phyloP scores from a whole-genome alignment of 2,113 vertebrate genomes.

The Cairina moschata region DNA sequence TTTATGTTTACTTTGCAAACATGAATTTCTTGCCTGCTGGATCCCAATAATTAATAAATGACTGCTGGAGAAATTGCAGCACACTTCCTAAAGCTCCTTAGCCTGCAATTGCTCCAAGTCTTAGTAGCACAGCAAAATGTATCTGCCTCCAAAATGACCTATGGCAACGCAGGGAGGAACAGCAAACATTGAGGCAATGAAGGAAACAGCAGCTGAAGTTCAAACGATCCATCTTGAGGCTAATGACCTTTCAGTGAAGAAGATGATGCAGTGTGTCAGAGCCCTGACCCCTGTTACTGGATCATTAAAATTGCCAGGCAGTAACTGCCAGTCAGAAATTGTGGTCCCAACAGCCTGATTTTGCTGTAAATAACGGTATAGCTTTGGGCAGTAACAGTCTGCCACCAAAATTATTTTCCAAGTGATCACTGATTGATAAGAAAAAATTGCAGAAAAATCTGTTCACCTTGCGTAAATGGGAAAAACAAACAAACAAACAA shows the following conservation, averaged over 20 bases:
- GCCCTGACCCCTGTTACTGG: neutral
- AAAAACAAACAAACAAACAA: no score
- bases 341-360: neutral
- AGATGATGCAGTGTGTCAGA: neutral
- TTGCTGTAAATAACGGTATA: neutral
- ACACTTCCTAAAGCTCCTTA: neutral
- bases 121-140: neutral
- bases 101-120: neutral
- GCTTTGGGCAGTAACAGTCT: neutral
- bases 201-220: neutral
- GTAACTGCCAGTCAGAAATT: neutral
- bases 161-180: neutral
- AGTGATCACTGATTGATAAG: neutral
- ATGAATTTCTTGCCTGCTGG: neutral
- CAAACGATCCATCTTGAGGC: fast-evolving
- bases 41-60: neutral
- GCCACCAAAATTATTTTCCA: neutral
- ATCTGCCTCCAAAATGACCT: neutral
- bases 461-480: neutral
- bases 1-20: neutral
- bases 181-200: neutral
- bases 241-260: neutral
- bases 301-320: neutral
- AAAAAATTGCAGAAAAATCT: neutral
- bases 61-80: neutral